Conservation (phyloP, 2,113 vertebrate genomes). For the Sciurus niger region DNA sequence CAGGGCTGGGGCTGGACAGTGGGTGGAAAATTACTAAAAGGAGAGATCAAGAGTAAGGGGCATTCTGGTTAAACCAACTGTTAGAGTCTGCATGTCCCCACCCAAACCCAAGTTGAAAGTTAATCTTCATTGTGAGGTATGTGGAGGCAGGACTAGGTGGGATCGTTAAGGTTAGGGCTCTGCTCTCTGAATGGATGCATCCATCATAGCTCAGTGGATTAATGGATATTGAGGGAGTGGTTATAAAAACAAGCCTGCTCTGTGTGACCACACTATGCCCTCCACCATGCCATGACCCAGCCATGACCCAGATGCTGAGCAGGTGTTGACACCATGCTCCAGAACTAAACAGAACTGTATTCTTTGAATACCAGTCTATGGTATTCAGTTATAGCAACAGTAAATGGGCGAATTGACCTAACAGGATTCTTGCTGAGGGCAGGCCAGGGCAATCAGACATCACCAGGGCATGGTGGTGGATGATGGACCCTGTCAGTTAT, state of each 20-base stretch:
- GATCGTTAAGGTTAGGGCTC: background rate
- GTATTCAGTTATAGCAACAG: background rate
- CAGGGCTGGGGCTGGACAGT: background rate
- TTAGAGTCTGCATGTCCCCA: background rate
- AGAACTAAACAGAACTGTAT: background rate
- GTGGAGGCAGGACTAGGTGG: background rate
- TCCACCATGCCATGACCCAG: background rate
- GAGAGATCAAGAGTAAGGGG: background rate
- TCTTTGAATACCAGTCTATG: background rate
- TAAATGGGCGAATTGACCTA: background rate
- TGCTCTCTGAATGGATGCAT: background rate
- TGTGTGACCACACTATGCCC: background rate
- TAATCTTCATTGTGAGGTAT: background rate
- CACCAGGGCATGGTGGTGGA: background rate
- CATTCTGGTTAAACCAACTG: background rate
- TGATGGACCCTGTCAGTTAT: background rate
- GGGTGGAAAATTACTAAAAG: background rate
- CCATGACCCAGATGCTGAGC: background rate
- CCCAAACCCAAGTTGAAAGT: background rate
- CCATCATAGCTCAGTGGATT: background rate
- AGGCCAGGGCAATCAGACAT: background rate
- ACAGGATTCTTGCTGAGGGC: background rate
- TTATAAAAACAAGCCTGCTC: background rate
- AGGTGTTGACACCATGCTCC: background rate
- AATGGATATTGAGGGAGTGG: background rate